phyloP scores from a whole-genome alignment of 2,888 invertebrate genomes.

The Adelphocoris suturalis region DNA sequence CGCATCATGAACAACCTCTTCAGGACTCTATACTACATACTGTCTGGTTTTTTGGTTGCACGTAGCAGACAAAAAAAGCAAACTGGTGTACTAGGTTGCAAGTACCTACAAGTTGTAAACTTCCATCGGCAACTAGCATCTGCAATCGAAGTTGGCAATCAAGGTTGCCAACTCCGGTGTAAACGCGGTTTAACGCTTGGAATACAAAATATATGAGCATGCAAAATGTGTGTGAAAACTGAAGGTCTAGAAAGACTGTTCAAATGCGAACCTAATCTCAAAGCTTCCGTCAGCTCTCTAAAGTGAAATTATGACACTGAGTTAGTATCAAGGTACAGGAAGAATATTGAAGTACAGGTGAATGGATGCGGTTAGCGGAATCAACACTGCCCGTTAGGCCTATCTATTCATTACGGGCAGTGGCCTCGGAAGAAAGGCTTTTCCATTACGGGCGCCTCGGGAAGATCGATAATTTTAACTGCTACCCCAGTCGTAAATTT shows the following conservation, averaged over 20 bases:
- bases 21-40: neutral
- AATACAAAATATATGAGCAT: too few relatives aligned
- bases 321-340: neutral
- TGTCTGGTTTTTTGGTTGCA: too few relatives aligned
- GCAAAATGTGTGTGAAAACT: too few relatives aligned
- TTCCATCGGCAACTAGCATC: slow-evolving; percentile 18
- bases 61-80: neutral
- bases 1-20: slow-evolving; percentile 19
- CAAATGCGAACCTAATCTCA: too few relatives aligned
- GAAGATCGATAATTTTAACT: neutral
- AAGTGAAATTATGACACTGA: too few relatives aligned
- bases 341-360: slow-evolving; percentile 8
- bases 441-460: neutral
- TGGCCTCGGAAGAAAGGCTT: slow-evolving; percentile 14
- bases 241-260: too few relatives aligned
- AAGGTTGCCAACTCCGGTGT: neutral
- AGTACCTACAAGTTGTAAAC: slow-evolving; percentile 16
- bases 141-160: slow-evolving; percentile 18
- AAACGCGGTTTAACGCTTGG: too few relatives aligned
- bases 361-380: slow-evolving; percentile 39
- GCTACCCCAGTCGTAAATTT: neutral
- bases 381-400: slow-evolving; percentile 27
- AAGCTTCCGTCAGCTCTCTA: too few relatives aligned
- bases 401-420: slow-evolving; percentile 22
- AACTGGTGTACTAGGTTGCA: slow-evolving; percentile 2